phyloP scores from a whole-genome alignment of 1,140 invertebrate species.

The Drosophila malerkotliana region DNA sequence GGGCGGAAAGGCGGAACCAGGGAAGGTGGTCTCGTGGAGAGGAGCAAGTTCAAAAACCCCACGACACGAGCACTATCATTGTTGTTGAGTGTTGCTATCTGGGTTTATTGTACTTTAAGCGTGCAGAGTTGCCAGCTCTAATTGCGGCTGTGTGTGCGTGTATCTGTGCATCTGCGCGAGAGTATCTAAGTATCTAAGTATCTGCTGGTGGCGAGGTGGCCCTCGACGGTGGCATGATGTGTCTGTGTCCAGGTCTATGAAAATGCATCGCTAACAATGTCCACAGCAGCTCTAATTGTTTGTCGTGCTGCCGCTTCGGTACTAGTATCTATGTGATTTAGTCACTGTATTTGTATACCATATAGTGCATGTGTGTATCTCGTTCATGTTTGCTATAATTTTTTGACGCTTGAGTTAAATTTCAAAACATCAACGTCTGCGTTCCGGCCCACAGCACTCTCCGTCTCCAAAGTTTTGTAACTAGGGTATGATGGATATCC shows the following conservation, averaged over 20 bases:
- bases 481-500: conserved; percentile 19
- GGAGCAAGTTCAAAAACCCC: conserved; percentile 76
- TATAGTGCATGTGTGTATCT: conserved; percentile 24
- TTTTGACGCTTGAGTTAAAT: conserved; percentile 78
- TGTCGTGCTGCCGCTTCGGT: conserved; percentile 46
- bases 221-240: conserved; percentile 38
- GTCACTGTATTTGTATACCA: background rate
- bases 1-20: background rate
- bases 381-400: conserved; percentile 64
- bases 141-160: conserved; percentile 52
- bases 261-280: conserved; percentile 71
- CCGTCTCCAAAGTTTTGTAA: conserved; percentile 18
- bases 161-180: conserved; percentile 28
- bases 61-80: conserved; percentile 48
- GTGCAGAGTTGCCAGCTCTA: conserved; percentile 64
- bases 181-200: conserved; percentile 15
- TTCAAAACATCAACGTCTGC: conserved; percentile 58
- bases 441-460: conserved; percentile 47
- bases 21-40: conserved; percentile 14
- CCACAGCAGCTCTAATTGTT: conserved; percentile 76
- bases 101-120: conserved; percentile 77
- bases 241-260: conserved; percentile 64
- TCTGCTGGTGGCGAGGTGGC: conserved; percentile 30
- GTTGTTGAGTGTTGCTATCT: conserved; percentile 58
- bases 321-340: conserved; percentile 13